Base-by-base conservation (phyloP, 2,797 vertebrate genomes). In the Gambusia yucatana region DNA sequence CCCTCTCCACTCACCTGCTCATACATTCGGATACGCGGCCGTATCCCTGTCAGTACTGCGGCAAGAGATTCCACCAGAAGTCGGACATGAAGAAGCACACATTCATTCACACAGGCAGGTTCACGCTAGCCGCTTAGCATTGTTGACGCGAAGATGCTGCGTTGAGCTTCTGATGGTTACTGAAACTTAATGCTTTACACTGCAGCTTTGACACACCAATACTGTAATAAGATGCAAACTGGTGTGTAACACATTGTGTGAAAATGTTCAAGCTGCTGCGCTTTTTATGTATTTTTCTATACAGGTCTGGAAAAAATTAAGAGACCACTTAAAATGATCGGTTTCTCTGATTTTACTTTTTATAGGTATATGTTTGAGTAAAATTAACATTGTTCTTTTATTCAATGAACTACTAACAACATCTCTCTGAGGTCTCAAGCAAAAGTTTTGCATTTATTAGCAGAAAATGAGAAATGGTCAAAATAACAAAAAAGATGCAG, bases 51-150 rank as follows among this genome's bases (percentile, higher is more conserved):
- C 94, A 93, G 83, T 95, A 93, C 92, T 95, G 94, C 3, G 87
- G 94, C 76, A 96, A 96, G 82, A 80, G 90, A 73, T 96, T 95
- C 85, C 95, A 97, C 89, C 96, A 97, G 90, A 96, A 97, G 87
- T 96, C 93, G 0, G 95, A 96, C 91, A 96, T 97, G 96, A 97
- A 97, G 92, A 97, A 97, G 76, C 96, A 97, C 92, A 97, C 96
- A 22, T 97, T 96, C 85, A 96, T 95, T 78, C 93, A 94, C 86
- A 93, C 93, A 0, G 93, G 94, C 95, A 78, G 82, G 91, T 84
- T 41, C 16, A 46, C 43, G 1, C 30, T 0, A 43, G 13, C 6
- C 72, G 25, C 30, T 50, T 50, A 3, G 28, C 46, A 57, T 25
- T 11, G 30, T 9, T 63, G 30, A 17, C 59, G 20, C 20, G 1